Percentiles rank a stretch among this genome's conserved stretches.
Evolutionary conservation across 2,113 vertebrate genomes (phyloP).

Genomic region (Aldabrachelys gigantea): DNA sequence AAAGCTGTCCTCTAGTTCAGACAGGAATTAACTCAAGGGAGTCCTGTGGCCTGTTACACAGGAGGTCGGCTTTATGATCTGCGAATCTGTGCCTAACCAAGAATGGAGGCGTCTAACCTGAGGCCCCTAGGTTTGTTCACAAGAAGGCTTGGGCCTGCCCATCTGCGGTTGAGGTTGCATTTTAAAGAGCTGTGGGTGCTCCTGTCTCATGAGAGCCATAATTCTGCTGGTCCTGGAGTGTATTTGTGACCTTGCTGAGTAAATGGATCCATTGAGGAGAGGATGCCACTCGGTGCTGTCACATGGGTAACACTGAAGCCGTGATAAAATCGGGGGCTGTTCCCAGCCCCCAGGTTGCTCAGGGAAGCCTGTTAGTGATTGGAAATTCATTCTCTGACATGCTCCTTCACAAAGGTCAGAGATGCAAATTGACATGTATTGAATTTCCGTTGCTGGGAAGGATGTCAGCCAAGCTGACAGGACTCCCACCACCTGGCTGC

Average conservation of each 20-base stretch:
- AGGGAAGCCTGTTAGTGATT: background rate
- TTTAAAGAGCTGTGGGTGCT: background rate
- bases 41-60: background rate
- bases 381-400: background rate
- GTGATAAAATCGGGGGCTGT: background rate
- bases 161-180: background rate
- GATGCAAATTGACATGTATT: background rate
- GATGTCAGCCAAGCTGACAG: background rate
- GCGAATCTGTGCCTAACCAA: background rate
- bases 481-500: background rate
- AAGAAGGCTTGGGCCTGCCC: too few relatives aligned
- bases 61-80: background rate
- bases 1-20: background rate
- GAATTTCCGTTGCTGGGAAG: background rate
- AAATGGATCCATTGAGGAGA: background rate
- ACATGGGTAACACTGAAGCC: background rate
- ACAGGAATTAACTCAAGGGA: background rate
- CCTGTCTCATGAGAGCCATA: background rate
- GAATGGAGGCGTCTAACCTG: background rate
- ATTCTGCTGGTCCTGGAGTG: background rate
- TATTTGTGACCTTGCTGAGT: background rate
- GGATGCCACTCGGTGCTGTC: too few relatives aligned
- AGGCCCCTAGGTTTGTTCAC: background rate
- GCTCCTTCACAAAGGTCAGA: background rate
- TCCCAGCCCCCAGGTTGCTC: background rate